A percentile compares a stretch with the other conserved stretches of the same genome.
phyloP scores from a whole-genome alignment of 92 coral and sea anemone species.

The Zoanthus solanderi region DNA sequence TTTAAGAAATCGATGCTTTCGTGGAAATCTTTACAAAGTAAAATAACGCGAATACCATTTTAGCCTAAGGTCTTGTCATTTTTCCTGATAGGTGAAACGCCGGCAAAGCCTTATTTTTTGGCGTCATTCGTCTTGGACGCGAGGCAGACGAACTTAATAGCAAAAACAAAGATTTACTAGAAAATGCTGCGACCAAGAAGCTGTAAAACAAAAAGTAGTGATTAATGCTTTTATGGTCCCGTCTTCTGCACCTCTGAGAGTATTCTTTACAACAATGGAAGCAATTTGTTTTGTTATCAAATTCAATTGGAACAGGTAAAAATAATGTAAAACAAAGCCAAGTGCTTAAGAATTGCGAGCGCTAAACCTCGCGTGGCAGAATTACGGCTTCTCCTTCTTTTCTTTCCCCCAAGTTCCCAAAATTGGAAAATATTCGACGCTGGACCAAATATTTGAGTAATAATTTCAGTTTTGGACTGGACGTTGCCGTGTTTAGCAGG shows the following conservation, averaged over 20 bases:
- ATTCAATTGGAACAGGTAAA: slow-evolving; percentile 36
- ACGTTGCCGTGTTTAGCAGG: slow-evolving; percentile 94
- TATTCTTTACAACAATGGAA: slow-evolving; percentile 45
- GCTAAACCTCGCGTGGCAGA: slow-evolving; percentile 20
- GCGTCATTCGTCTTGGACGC: slow-evolving; percentile 14
- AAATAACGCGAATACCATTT: slow-evolving; percentile 16
- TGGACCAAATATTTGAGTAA: background rate
- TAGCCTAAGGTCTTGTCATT: background rate
- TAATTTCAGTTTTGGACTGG: slow-evolving; percentile 29
- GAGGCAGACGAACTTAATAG: slow-evolving; percentile 6
- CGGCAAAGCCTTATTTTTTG: background rate
- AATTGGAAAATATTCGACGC: background rate
- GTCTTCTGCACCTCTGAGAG: background rate
- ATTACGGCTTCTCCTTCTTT: background rate
- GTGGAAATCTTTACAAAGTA: slow-evolving; percentile 17
- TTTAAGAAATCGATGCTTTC: background rate
- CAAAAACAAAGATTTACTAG: slow-evolving; percentile 6
- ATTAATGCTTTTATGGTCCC: slow-evolving; percentile 34
- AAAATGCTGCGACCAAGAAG: slow-evolving; percentile 8
- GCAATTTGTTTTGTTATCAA: slow-evolving; percentile 35
- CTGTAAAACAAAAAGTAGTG: slow-evolving; percentile 37
- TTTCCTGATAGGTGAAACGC: slow-evolving; percentile 23
- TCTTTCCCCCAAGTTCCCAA: background rate
- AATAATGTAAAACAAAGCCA: slow-evolving; percentile 9
- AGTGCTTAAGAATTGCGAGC: slow-evolving; percentile 25